These are phyloP conservation scores for Drosophila serrata DNA, from an alignment of 1,140 invertebrate species.

Conservation along the genomic window DNA sequence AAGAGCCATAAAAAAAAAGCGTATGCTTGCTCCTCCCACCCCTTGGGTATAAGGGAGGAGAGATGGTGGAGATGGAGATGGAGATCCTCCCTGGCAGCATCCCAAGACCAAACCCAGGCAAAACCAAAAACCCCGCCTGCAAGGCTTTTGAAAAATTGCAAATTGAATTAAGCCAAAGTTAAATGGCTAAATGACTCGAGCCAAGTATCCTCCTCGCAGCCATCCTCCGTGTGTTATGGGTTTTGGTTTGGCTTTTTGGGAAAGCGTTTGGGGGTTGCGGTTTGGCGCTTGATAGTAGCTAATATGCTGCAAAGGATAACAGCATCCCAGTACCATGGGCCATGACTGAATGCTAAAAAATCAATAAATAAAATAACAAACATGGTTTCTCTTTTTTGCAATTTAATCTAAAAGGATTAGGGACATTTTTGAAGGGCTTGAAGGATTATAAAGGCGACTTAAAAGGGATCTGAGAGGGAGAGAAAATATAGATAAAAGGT, in stretches of 20 bases:
- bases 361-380: background rate
- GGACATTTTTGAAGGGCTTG: background rate
- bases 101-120: constrained; percentile 14
- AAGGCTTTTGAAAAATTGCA: constrained; percentile 84
- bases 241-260: constrained; percentile 28
- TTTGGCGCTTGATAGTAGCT: constrained; percentile 78
- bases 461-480: background rate
- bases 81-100: constrained; percentile 41
- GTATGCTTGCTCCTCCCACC: constrained; percentile 53
- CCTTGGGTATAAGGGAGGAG: constrained; percentile 8
- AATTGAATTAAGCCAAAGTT: constrained; percentile 85
- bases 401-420: constrained; percentile 11
- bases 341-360: background rate
- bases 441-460: background rate
- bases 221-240: constrained; percentile 36
- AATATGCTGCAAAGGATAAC: constrained; percentile 79
- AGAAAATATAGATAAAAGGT: background rate
- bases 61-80: constrained; percentile 10
- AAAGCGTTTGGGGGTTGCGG: constrained; percentile 61
- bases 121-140: constrained; percentile 44
- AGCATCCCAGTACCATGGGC: constrained; percentile 46
- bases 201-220: constrained; percentile 61
- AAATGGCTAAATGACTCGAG: constrained; percentile 84
- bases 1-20: constrained; percentile 75
- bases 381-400: background rate